Base-by-base conservation (phyloP, 1,140 invertebrate species). In the Trichomalopsis sarcophagae region DNA sequence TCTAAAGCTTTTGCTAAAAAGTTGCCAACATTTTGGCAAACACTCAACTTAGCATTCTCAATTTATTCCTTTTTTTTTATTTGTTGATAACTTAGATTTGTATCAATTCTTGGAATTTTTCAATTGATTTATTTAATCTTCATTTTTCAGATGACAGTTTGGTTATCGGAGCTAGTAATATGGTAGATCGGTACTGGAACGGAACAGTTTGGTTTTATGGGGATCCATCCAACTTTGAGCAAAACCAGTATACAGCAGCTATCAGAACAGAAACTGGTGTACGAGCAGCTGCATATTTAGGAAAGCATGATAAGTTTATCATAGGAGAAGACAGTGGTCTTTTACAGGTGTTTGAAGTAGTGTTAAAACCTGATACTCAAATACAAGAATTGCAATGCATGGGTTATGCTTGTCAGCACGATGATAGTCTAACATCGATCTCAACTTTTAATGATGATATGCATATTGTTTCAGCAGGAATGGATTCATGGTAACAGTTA, bases 121-220 rank as follows among this genome's bases (percentile, higher is more conserved):
- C 5, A 73, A 14, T 33, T 27, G 81, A 27, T 82, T 44, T 1
- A 17, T 27, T 68, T n/a, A 75, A 75, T 36, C 55, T 71, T 55
- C 62, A 21, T 86, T 5, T 86, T 91, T 87, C 7, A 93, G 92
- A 93, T 87, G 88, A 89, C 74, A 91, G 86, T 74, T 86, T 91
- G 30, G 85, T 93, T 81, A 81, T 93, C 62, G 93, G 92, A 44
- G 91, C 90, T 33, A 90, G 88, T 86, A 91, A 91, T 75, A 89
- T 93, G 87, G 89, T 88, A 1, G 90, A 91, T 86, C 88, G 91
- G 17, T 91, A 90, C 40, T 93, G 93, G 93, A 89, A 81, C 75
- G 92, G 93, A 30, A 88, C 89, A 27, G 23, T 93, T 47, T 91
- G 89, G 87, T 87, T 89, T 69, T 93, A 89, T n/a, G 89, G 90